A percentile compares a stretch with the other conserved stretches of the same genome.
These are phyloP conservation scores for Drepana arcuata DNA, from an alignment of 1,140 invertebrate species.

Conservation along the genomic window DNA sequence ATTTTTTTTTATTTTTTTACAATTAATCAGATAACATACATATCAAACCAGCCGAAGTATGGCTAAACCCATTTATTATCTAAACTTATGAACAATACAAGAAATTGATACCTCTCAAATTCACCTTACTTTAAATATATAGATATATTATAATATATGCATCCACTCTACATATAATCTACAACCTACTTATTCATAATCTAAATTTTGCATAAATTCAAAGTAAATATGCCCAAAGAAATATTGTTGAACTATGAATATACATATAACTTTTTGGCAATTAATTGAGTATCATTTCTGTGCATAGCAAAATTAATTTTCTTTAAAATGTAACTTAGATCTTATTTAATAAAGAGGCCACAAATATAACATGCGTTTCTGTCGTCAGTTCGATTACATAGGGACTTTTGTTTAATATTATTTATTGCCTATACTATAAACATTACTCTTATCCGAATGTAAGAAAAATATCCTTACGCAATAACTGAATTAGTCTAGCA, in stretches of 20 bases:
- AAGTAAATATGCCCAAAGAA: conserved; percentile 72
- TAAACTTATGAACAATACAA: conserved; percentile 71
- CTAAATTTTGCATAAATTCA: conserved; percentile 70
- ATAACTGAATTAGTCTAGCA: conserved; percentile 68
- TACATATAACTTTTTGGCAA: conserved; percentile 72
- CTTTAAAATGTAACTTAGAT: conserved; percentile 71
- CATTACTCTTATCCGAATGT: conserved; percentile 63
- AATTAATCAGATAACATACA: conserved; percentile 72
- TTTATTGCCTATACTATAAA: conserved; percentile 67
- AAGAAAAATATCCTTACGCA: conserved; percentile 68
- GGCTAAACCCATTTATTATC: conserved; percentile 72
- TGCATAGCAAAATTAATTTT: conserved; percentile 72
- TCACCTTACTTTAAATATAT: conserved; percentile 69
- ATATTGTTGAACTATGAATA: conserved; percentile 72
- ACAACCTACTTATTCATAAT: conserved; percentile 71
- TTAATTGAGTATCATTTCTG: conserved; percentile 72
- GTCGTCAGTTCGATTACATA: conserved; percentile 71
- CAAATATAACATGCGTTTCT: conserved; percentile 71
- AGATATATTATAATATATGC: conserved; percentile 67
- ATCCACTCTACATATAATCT: conserved; percentile 70
- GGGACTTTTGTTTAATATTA: conserved; percentile 69
- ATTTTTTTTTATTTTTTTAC: conserved; percentile 65
- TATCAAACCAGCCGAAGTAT: conserved; percentile 72
- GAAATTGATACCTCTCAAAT: conserved; percentile 71
- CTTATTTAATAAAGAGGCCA: conserved; percentile 70